These are phyloP conservation scores for Meandrina meandrites DNA, from an alignment of 92 coral and sea anemone genomes.

Conservation along the genomic window DNA sequence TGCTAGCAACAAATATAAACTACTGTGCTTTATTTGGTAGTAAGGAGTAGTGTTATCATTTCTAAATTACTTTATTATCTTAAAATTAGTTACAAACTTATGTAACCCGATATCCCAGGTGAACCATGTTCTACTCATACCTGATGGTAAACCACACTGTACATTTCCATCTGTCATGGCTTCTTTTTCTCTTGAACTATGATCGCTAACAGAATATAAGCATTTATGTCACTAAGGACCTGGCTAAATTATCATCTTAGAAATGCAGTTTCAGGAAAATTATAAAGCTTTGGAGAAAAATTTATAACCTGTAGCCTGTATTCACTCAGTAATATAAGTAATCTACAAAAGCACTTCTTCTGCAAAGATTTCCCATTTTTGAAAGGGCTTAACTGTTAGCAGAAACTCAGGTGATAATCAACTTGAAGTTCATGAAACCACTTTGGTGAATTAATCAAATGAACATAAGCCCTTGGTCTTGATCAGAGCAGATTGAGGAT, in stretches of 20 bases:
- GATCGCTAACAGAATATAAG: not conserved
- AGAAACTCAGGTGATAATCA: too few relatives aligned
- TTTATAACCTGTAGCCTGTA: not conserved
- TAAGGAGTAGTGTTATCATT: too few relatives aligned
- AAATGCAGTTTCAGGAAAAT: not conserved
- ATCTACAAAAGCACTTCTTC: too few relatives aligned
- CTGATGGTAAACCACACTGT: slow-evolving; percentile 73
- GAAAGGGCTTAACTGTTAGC: too few relatives aligned
- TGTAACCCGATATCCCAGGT: not conserved
- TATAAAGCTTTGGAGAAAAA: not conserved
- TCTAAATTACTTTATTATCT: too few relatives aligned
- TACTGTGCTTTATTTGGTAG: too few relatives aligned
- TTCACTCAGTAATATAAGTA: too few relatives aligned
- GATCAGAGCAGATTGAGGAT: too few relatives aligned
- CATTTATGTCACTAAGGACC: not conserved
- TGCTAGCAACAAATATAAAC: not conserved
- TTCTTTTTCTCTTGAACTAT: slow-evolving; percentile 5
- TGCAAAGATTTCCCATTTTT: too few relatives aligned
- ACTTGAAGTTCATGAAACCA: too few relatives aligned
- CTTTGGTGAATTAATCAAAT: too few relatives aligned
- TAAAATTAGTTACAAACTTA: not conserved
- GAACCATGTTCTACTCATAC: slow-evolving; percentile 16
- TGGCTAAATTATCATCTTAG: not conserved
- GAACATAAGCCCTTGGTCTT: too few relatives aligned
- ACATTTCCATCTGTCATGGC: not conserved